phyloP scores from a whole-genome alignment of 1,140 invertebrate genomes.

The Ceratosolen fusciceps region DNA sequence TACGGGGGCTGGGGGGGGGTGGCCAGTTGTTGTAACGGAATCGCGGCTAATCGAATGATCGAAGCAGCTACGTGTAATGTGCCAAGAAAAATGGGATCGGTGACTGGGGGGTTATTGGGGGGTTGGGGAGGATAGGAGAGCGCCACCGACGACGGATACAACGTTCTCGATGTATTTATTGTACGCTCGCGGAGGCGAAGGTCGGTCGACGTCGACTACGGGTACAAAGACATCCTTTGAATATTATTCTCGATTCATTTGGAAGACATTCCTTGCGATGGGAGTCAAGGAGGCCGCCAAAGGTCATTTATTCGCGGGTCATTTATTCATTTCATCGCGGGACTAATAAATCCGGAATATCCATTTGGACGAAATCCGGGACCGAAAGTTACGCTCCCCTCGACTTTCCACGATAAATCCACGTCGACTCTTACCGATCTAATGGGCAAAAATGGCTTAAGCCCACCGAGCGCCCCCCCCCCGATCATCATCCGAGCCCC shows the following conservation, averaged over 20 bases:
- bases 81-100: constrained; percentile 19
- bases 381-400: constrained; percentile 26
- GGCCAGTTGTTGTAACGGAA: neutral
- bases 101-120: too few relatives aligned
- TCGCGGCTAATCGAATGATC: constrained; percentile 36
- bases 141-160: too few relatives aligned
- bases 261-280: constrained; percentile 22
- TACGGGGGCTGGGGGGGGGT: too few relatives aligned
- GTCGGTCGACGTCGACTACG: constrained; percentile 19
- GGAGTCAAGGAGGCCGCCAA: constrained; percentile 12
- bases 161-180: constrained; percentile 6
- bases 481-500: neutral
- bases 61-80: constrained; percentile 42
- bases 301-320: constrained; percentile 45
- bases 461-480: neutral
- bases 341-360: constrained; percentile 23
- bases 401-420: constrained; percentile 33
- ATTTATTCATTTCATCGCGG: constrained; percentile 23
- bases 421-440: neutral
- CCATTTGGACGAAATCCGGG: constrained; percentile 41
- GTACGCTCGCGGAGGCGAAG: neutral
- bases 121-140: too few relatives aligned
- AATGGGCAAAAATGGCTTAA: neutral
- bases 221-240: constrained; percentile 46
- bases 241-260: constrained; percentile 49